Conservation (phyloP, 2,888 invertebrate genomes). For the Automeris io region DNA sequence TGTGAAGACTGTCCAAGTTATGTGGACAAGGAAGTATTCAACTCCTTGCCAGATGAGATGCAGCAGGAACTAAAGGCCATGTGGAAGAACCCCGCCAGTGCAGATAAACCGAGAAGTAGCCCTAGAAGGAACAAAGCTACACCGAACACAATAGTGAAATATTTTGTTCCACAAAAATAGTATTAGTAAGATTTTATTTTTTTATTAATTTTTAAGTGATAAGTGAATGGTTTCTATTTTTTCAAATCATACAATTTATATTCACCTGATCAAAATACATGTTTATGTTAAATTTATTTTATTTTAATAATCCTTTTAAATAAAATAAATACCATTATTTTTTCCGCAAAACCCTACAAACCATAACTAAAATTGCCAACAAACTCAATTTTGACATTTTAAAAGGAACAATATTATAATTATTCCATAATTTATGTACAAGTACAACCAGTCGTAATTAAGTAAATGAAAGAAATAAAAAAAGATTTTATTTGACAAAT, state of each 20-base stretch:
- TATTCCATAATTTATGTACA: too few relatives aligned
- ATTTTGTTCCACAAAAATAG: constrained; percentile 82
- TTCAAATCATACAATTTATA: constrained; percentile 76
- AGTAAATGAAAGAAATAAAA: too few relatives aligned
- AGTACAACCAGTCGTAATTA: too few relatives aligned
- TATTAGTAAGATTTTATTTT: constrained; percentile 70
- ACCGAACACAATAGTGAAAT: constrained; percentile 81
- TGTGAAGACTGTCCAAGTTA: constrained; percentile 79
- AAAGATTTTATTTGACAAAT: too few relatives aligned
- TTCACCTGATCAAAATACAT: constrained; percentile 75
- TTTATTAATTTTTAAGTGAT: constrained; percentile 70
- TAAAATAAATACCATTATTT: not conserved
- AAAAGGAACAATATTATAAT: too few relatives aligned
- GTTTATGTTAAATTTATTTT: constrained; percentile 63
- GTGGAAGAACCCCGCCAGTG: constrained; percentile 76
- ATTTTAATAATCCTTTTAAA: constrained; percentile 22
- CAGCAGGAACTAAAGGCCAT: constrained; percentile 84
- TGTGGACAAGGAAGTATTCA: constrained; percentile 82
- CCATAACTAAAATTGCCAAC: too few relatives aligned
- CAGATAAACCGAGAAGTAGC: constrained; percentile 56
- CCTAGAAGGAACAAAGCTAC: constrained; percentile 75
- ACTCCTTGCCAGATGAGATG: constrained; percentile 82
- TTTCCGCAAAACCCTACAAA: too few relatives aligned
- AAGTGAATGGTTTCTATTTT: constrained; percentile 77
- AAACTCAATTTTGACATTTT: too few relatives aligned